Conservation (phyloP, 2,888 invertebrate species). For the Clitarchus hookeri region DNA sequence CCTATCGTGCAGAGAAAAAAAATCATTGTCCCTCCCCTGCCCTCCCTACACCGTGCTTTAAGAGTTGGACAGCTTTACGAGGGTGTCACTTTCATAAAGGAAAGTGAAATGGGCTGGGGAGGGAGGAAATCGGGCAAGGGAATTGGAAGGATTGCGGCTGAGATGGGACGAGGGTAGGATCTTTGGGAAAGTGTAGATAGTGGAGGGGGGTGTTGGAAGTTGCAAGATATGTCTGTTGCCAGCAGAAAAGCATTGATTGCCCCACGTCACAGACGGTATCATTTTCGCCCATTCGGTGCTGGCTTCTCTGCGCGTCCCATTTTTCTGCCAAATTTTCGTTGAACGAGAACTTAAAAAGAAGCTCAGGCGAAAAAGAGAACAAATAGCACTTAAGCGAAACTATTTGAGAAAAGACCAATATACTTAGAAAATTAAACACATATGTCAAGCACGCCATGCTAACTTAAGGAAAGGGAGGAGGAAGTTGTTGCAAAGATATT, state of each 20-base stretch:
- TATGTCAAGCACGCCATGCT: too few species aligned
- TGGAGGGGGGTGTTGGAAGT: neutral
- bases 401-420: too few species aligned
- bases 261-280: neutral
- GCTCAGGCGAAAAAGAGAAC: too few species aligned
- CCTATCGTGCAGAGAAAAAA: neutral
- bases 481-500: too few species aligned
- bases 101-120: neutral
- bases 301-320: neutral
- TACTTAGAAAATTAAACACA: too few species aligned
- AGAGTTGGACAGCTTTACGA: constrained; percentile 2
- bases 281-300: neutral
- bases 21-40: neutral
- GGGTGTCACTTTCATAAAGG: constrained; percentile 9
- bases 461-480: too few species aligned
- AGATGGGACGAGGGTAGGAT: neutral
- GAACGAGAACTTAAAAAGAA: too few species aligned
- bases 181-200: neutral
- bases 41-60: constrained; percentile 24
- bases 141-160: neutral
- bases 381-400: too few species aligned
- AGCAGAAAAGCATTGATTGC: neutral
- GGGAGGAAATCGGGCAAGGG: neutral
- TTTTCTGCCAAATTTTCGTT: too few species aligned
- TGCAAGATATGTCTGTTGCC: neutral